Percentiles rank a stretch among this genome's conserved stretches.
Evolutionary conservation across 2,797 vertebrate genomes (phyloP).

Genomic region (Aphelocoma californica): DNA sequence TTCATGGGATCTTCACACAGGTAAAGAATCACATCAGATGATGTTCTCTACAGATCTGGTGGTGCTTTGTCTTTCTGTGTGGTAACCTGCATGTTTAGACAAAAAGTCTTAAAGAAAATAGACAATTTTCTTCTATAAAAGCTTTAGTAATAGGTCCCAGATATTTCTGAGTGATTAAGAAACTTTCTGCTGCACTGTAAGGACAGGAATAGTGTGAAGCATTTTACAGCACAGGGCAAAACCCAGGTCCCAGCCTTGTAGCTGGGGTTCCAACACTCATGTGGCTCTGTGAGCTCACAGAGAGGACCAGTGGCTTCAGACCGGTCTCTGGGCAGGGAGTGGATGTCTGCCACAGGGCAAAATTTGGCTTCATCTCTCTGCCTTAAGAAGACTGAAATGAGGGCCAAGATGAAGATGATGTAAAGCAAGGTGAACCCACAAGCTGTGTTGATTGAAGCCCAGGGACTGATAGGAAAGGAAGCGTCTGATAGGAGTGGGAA

Average conservation of each 20-base stretch:
- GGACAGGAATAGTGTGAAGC: neutral
- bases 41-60: neutral
- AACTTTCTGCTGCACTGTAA: neutral
- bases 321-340: accelerated
- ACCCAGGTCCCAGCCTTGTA: neutral
- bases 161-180: neutral
- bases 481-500: neutral
- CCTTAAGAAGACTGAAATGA: neutral
- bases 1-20: neutral
- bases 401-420: neutral
- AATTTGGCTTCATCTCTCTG: neutral
- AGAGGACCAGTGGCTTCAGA: neutral
- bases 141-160: neutral
- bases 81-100: neutral
- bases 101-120: neutral
- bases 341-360: neutral
- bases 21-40: neutral
- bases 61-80: neutral
- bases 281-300: neutral
- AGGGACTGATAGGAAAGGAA: neutral
- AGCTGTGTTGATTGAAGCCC: neutral
- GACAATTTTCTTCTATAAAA: neutral
- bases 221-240: neutral
- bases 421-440: neutral
- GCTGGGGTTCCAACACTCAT: accelerated